Base-by-base conservation (phyloP, 37 sponge, comb jelly and placozoan species). In the Axinella damicornis region DNA sequence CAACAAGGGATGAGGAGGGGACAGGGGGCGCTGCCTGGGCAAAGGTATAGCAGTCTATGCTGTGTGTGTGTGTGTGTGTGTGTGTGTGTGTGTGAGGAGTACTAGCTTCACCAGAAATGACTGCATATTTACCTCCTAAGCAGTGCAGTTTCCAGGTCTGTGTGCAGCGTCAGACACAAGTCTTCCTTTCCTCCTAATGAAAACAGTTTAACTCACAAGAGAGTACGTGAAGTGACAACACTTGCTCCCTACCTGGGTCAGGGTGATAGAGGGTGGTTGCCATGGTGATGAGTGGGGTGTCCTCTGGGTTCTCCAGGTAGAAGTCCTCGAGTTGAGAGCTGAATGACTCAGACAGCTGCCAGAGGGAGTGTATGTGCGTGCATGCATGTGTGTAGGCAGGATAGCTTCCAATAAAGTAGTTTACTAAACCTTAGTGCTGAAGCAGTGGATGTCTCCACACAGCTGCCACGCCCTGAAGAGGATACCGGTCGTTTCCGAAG, bases 381-480 rank as follows among this genome's bases (percentile, higher is more conserved):
- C 9, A 9, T 46, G 46, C 9, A 9, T 46, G 46, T 46, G 46
- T 46, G 46, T 46, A 9, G n/a, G n/a, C n/a, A n/a, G n/a, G n/a
- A n/a, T n/a, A n/a, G n/a, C n/a, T n/a, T n/a, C n/a, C n/a, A n/a
- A n/a, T n/a, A n/a, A n/a, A n/a, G n/a, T n/a, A n/a, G n/a, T n/a
- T n/a, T n/a, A n/a, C n/a, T n/a, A n/a, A 6, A 85, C 86, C 78
- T 78, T 87, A 40, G 87, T 62, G 31, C 69, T 71, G 24, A 87
- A 57, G 59, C 79, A 70, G 65, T 87, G 87, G 14, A 78, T 30
- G 41, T 87, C 87, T 20, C 87, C 87, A 79, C 80, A 78, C 38
- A 58, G 34, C 70, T 62, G 73, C 87, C 87, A 87, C 27, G 73
- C 30, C 5, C 28, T 55, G 28, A 20, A 73, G n/a, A 32, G 74